These are phyloP conservation scores for Poliocrania exsul DNA, from an alignment of 2,797 vertebrate genomes.

Conservation along the genomic window DNA sequence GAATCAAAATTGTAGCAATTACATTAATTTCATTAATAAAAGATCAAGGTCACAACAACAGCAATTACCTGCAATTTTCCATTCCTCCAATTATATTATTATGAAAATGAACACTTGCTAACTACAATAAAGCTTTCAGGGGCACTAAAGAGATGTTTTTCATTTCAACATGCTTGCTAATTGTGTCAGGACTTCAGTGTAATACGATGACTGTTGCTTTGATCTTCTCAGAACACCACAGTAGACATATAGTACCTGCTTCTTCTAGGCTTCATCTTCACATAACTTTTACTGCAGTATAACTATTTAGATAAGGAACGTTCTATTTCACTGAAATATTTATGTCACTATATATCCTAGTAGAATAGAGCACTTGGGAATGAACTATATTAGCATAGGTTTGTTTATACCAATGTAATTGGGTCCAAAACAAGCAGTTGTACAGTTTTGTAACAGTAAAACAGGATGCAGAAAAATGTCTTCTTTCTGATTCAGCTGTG, in stretches of 20 bases:
- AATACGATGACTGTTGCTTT: constrained; percentile 35
- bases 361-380: background rate
- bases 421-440: background rate
- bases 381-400: background rate
- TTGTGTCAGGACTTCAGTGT: constrained; percentile 54
- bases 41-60: constrained; percentile 69
- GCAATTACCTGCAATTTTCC: constrained; percentile 69
- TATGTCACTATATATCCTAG: background rate
- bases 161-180: constrained; percentile 40
- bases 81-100: constrained; percentile 69
- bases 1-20: constrained; percentile 48
- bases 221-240: background rate
- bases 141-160: constrained; percentile 48
- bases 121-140: constrained; percentile 57
- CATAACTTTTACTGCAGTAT: background rate
- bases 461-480: background rate
- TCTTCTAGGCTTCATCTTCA: background rate
- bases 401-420: background rate
- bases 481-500: background rate
- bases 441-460: background rate
- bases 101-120: constrained; percentile 65
- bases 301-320: background rate
- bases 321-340: background rate
- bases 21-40: constrained; percentile 60
- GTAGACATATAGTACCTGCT: background rate